A percentile compares a stretch with the other conserved stretches of the same genome.
These are phyloP conservation scores for Delia radicum DNA, from an alignment of 1,140 invertebrate species.

Conservation along the genomic window DNA sequence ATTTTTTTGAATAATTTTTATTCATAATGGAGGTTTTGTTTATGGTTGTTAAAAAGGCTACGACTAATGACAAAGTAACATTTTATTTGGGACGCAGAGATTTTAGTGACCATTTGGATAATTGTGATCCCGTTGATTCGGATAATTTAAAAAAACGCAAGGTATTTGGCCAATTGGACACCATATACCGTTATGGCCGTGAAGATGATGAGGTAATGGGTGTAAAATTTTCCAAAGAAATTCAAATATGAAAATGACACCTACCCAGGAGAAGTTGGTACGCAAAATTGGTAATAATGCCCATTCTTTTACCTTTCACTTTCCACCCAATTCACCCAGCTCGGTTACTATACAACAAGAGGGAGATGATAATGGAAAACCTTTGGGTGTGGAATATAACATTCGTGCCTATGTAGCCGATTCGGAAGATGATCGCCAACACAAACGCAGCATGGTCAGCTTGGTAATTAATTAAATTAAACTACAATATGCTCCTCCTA, in stretches of 20 bases:
- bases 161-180: slow-evolving; percentile 77
- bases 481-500: slow-evolving; percentile 73
- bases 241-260: slow-evolving; percentile 70
- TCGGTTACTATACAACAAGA: slow-evolving; percentile 84
- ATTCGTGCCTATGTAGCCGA: slow-evolving; percentile 82
- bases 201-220: slow-evolving; percentile 94
- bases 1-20: too few relatives aligned
- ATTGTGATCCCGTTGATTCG: slow-evolving; percentile 82
- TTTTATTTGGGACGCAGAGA: slow-evolving; percentile 88
- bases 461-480: slow-evolving; percentile 88
- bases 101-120: slow-evolving; percentile 86
- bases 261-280: slow-evolving; percentile 78
- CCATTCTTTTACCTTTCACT: slow-evolving; percentile 81
- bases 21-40: slow-evolving; percentile 76
- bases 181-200: slow-evolving; percentile 85
- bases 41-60: slow-evolving; percentile 90
- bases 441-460: slow-evolving; percentile 81
- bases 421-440: slow-evolving; percentile 79
- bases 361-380: slow-evolving; percentile 81
- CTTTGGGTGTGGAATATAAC: slow-evolving; percentile 87
- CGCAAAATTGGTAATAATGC: slow-evolving; percentile 80
- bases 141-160: slow-evolving; percentile 84
- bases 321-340: slow-evolving; percentile 79
- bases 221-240: slow-evolving; percentile 89
- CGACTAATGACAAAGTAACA: slow-evolving; percentile 88